Percentiles rank a stretch among this genome's conserved stretches.
phyloP scores from a whole-genome alignment of 2,888 invertebrate genomes.

The Subacronicta megacephala region DNA sequence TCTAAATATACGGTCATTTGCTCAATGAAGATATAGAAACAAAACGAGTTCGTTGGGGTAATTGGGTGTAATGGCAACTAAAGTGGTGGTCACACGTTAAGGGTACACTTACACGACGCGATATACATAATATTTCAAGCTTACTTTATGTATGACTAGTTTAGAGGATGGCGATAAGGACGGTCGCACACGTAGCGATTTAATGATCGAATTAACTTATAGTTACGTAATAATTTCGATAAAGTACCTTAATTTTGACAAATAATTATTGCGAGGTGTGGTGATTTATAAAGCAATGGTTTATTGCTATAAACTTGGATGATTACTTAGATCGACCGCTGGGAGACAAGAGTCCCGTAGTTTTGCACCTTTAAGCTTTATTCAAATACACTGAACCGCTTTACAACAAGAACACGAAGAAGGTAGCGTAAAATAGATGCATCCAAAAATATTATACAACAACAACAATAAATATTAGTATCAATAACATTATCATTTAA shows the following conservation, averaged over 20 bases:
- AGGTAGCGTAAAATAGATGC: conserved; percentile 83
- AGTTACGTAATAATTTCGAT: conserved; percentile 78
- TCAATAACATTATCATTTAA: conserved; percentile 86
- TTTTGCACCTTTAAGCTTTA: conserved; percentile 58
- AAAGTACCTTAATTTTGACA: conserved; percentile 83
- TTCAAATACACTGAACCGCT: conserved; percentile 70
- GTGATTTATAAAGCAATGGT: conserved; percentile 70
- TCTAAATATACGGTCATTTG: conserved; percentile 53
- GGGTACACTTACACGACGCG: conserved; percentile 71
- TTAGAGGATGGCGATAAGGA: conserved; percentile 90
- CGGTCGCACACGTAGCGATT: conserved; percentile 86
- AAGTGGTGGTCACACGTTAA: conserved; percentile 70
- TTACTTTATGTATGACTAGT: conserved; percentile 85
- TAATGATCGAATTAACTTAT: conserved; percentile 81
- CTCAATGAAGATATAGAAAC: conserved; percentile 64
- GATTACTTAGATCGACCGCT: conserved; percentile 59
- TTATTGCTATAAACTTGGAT: conserved; percentile 60
- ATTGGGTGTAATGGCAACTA: conserved; percentile 59
- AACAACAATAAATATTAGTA: conserved; percentile 85
- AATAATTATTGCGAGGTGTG: conserved; percentile 83
- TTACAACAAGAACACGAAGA: conserved; percentile 78
- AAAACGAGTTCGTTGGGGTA: conserved; percentile 52
- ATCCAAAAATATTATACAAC: conserved; percentile 88
- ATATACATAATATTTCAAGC: conserved; percentile 73
- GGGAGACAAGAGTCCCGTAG: conserved; percentile 43